Conservation (phyloP, 2,113 vertebrate genomes). For the Rhineura floridana region DNA sequence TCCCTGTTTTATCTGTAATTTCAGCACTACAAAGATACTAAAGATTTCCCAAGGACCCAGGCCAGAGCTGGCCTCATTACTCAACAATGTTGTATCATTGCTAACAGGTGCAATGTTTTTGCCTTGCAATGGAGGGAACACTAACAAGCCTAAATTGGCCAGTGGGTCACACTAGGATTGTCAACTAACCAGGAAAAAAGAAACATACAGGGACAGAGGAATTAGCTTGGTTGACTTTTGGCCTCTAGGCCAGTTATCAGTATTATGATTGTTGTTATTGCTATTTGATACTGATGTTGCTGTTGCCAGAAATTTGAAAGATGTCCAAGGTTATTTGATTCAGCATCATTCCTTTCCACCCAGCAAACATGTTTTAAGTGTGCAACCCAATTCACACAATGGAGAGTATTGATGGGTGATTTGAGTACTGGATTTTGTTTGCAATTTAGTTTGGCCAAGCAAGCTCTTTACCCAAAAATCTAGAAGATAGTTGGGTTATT, state of each 20-base stretch:
- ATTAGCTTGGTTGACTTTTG: no score
- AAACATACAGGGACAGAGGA: background rate
- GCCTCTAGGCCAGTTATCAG: background rate
- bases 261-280: background rate
- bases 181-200: background rate
- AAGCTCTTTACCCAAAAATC: background rate
- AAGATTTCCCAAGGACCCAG: background rate
- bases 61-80: background rate
- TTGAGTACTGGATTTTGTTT: background rate
- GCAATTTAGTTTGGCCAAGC: background rate
- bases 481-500: background rate
- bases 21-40: background rate
- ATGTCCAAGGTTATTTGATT: background rate
- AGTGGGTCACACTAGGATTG: background rate
- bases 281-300: no score
- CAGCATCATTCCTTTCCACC: background rate
- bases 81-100: background rate
- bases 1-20: background rate
- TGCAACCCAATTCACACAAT: background rate
- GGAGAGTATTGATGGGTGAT: background rate
- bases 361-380: background rate
- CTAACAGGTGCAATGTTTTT: background rate
- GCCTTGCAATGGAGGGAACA: background rate
- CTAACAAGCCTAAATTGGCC: background rate
- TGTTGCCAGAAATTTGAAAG: background rate